Evolutionary conservation across 2,113 vertebrate genomes (phyloP).

Genomic region (Alouatta palliata): DNA sequence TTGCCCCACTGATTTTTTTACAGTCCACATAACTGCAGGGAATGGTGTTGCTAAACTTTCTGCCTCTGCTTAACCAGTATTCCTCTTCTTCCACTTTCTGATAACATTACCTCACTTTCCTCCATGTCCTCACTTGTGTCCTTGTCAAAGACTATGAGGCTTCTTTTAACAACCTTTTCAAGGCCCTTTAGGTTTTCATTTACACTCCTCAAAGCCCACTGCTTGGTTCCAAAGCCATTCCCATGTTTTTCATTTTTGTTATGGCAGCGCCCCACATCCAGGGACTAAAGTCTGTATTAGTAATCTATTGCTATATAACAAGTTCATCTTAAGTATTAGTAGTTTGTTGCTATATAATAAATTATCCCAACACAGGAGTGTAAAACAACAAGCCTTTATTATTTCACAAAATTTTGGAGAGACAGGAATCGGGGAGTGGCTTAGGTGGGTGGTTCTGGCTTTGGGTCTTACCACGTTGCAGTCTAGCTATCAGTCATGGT

Average conservation of each 20-base stretch:
- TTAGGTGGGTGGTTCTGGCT: background rate
- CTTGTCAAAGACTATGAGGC: background rate
- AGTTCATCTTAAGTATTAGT: background rate
- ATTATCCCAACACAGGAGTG: background rate
- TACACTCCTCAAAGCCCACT: background rate
- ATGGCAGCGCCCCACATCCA: background rate
- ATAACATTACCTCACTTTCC: background rate
- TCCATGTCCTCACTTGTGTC: background rate
- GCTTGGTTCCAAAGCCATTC: background rate
- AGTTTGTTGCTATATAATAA: background rate
- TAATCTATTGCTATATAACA: background rate
- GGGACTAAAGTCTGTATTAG: background rate
- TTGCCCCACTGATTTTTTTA: background rate
- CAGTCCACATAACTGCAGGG: fast-evolving
- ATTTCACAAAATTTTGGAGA: background rate
- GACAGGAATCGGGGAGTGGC: background rate
- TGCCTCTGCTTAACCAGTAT: background rate
- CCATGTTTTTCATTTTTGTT: background rate
- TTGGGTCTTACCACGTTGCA: background rate
- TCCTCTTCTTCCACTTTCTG: background rate
- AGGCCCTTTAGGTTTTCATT: background rate
- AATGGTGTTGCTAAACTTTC: background rate
- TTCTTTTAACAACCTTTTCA: background rate
- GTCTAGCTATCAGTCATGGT: background rate
- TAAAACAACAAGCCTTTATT: background rate